phyloP scores from a whole-genome alignment of 2,888 invertebrate genomes.

The Bellardia pandia region DNA sequence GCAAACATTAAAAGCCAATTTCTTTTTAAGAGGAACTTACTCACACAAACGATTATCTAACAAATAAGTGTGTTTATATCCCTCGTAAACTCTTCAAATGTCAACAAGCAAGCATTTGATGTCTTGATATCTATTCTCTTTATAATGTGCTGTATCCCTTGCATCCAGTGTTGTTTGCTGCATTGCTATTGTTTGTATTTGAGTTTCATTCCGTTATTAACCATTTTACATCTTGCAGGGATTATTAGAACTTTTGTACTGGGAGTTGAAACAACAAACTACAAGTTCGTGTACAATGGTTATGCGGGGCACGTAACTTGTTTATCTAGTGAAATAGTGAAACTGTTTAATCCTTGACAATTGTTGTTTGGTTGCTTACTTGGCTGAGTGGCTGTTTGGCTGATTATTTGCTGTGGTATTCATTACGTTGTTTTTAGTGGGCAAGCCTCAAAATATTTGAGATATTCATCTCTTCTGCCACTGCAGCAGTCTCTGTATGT shows the following conservation, averaged over 20 bases:
- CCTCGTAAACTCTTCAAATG: constrained; percentile 48
- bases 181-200: constrained; percentile 37
- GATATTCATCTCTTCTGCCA: constrained; percentile 37
- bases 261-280: constrained; percentile 16
- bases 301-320: constrained; percentile 43
- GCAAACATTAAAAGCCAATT: neutral
- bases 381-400: neutral
- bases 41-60: neutral
- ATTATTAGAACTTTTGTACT: constrained; percentile 52
- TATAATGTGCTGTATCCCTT: neutral
- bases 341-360: constrained; percentile 64
- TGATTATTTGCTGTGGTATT: constrained; percentile 52
- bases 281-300: constrained; percentile 17
- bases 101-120: constrained; percentile 59
- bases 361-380: constrained; percentile 41
- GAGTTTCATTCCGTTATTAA: constrained; percentile 39
- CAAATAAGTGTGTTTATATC: constrained; percentile 2
- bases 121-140: constrained; percentile 35
- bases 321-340: constrained; percentile 59
- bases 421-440: constrained; percentile 55
- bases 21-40: neutral
- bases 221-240: constrained; percentile 53
- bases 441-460: constrained; percentile 53
- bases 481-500: neutral
- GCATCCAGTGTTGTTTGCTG: neutral